Percentiles rank a stretch among this genome's conserved stretches.
phyloP scores from a whole-genome alignment of 2,113 vertebrate genomes.

The Brevimyrus niger region DNA sequence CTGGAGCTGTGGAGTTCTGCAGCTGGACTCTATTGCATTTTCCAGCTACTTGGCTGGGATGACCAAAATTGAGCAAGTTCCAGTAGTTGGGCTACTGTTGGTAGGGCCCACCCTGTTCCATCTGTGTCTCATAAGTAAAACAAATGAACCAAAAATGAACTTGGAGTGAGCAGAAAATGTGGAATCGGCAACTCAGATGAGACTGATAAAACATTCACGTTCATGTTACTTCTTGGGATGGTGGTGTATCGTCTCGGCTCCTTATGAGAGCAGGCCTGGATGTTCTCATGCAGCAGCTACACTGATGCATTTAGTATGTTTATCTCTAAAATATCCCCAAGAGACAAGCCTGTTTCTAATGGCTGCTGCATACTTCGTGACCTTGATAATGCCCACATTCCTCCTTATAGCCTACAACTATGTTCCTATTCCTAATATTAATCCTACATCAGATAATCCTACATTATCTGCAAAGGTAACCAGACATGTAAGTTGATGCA shows the following conservation, averaged over 20 bases:
- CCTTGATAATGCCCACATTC: background rate
- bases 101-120: conserved; percentile 24
- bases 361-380: background rate
- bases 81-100: conserved; percentile 36
- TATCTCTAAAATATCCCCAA: conserved; percentile 13
- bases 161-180: background rate
- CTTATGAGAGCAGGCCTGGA: background rate
- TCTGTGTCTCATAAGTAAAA: background rate
- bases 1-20: background rate
- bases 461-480: background rate
- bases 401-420: background rate
- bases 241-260: background rate
- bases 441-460: too few relatives aligned
- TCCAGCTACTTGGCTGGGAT: conserved; percentile 4
- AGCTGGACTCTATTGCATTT: background rate
- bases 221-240: background rate
- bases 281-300: conserved; percentile 25
- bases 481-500: background rate
- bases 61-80: background rate
- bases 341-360: conserved; percentile 14
- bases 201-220: background rate
- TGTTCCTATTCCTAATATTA: background rate
- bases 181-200: background rate
- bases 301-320: conserved; percentile 43
- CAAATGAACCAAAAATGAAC: background rate